phyloP scores from a whole-genome alignment of 2,113 vertebrate genomes.

The Ifrita kowaldi region DNA sequence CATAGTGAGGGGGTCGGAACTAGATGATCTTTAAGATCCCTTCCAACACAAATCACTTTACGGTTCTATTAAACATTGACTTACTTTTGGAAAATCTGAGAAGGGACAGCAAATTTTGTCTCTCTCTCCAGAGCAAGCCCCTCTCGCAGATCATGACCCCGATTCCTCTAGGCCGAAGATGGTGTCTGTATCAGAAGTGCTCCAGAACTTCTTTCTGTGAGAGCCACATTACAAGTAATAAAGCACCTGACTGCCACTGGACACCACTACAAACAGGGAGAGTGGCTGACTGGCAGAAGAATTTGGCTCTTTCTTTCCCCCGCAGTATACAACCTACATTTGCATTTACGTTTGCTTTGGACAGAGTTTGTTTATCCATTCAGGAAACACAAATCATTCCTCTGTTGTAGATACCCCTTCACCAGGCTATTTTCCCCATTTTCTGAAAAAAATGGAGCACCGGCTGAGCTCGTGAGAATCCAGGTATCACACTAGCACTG shows the following conservation, averaged over 20 bases:
- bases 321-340: background rate
- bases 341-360: background rate
- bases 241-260: background rate
- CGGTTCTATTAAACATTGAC: background rate
- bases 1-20: background rate
- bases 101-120: background rate
- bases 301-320: background rate
- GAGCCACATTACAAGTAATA: background rate
- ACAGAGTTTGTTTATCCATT: background rate
- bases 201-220: background rate
- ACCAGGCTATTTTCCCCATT: background rate
- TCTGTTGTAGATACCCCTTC: background rate
- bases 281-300: fast-evolving
- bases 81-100: background rate
- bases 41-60: background rate
- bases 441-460: background rate
- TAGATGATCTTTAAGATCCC: background rate
- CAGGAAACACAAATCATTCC: background rate
- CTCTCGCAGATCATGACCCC: background rate
- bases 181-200: background rate
- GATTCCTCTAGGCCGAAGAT: background rate
- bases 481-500: background rate
- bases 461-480: background rate
- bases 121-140: background rate
- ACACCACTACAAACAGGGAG: background rate